These are phyloP conservation scores for Brotula barbata DNA, from an alignment of 2,797 vertebrate species.

Conservation along the genomic window DNA sequence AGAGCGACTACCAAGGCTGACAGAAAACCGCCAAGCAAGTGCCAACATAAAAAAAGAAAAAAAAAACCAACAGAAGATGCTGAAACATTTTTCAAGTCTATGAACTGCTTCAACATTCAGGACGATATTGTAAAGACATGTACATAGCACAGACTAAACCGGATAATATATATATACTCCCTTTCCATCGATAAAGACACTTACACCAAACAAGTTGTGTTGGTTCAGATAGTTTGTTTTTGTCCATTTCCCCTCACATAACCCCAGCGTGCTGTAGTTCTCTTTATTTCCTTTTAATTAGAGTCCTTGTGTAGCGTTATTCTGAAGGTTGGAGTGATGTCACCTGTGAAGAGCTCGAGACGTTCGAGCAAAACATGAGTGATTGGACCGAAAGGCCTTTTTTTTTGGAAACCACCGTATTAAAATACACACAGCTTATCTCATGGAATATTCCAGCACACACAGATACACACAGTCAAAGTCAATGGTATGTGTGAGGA, in stretches of 20 bases:
- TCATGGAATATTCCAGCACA: constrained; percentile 41
- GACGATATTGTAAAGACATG: constrained; percentile 99
- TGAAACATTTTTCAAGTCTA: constrained; percentile 89
- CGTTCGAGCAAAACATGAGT: constrained; percentile 56
- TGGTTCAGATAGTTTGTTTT: constrained; percentile 86
- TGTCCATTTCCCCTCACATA: constrained; percentile 65
- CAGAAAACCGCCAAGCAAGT: constrained; percentile 92
- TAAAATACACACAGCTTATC: constrained; percentile 51
- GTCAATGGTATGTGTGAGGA: constrained; percentile 36
- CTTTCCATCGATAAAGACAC: constrained; percentile 91
- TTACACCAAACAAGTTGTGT: constrained; percentile 94
- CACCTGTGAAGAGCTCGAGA: constrained; percentile 48
- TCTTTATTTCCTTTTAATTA: constrained; percentile 75
- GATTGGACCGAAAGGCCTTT: constrained; percentile 35
- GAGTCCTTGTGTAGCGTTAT: constrained; percentile 76
- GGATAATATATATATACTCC: constrained; percentile 99
- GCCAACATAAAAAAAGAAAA: constrained; percentile 87
- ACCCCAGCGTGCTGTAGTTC: constrained; percentile 71
- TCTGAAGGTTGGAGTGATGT: constrained; percentile 42
- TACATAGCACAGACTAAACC: constrained; percentile 99
- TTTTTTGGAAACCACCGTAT: constrained; percentile 41
- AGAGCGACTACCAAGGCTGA: constrained; percentile 89
- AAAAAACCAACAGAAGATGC: constrained; percentile 63
- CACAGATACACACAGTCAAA: too few species aligned
- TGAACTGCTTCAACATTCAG: constrained; percentile 99